phyloP scores from a whole-genome alignment of 2,888 invertebrate genomes.

The Ellobium chinense region DNA sequence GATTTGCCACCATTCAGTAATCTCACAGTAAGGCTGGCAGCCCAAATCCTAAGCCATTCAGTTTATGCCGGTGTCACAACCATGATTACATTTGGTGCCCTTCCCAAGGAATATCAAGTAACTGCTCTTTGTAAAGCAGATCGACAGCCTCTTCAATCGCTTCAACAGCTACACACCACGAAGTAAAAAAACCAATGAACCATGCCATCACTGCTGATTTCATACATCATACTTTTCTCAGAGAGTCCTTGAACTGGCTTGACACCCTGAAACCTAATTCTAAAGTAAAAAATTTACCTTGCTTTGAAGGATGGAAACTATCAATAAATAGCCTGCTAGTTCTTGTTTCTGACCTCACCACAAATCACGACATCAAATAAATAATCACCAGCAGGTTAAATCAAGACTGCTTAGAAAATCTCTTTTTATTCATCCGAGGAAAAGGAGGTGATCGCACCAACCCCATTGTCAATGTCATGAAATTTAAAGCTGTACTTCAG shows the following conservation, averaged over 20 bases:
- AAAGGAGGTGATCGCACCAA: neutral
- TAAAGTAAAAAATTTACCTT: neutral
- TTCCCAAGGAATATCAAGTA: neutral
- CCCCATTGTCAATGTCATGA: too few relatives aligned
- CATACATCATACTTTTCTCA: neutral
- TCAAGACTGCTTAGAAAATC: conserved; percentile 5
- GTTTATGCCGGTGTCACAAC: neutral
- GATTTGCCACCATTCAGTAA: neutral
- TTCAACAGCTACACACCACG: conserved; percentile 1
- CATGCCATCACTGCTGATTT: neutral
- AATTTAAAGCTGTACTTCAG: neutral
- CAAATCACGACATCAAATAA: neutral
- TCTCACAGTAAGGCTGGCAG: neutral
- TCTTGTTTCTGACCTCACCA: neutral
- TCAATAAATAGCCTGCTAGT: neutral
- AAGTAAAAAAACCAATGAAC: neutral
- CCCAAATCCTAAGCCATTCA: conserved; percentile 15
- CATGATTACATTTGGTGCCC: neutral
- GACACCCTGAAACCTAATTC: neutral
- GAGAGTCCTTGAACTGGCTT: neutral
- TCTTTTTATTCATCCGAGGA: neutral
- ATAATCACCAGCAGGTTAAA: neutral
- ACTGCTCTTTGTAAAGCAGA: conserved; percentile 3
- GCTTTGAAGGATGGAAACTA: neutral
- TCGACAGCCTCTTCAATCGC: conserved; percentile 1